Conservation (phyloP, 2,113 vertebrate species). For the Melanerpes aurifrons region DNA sequence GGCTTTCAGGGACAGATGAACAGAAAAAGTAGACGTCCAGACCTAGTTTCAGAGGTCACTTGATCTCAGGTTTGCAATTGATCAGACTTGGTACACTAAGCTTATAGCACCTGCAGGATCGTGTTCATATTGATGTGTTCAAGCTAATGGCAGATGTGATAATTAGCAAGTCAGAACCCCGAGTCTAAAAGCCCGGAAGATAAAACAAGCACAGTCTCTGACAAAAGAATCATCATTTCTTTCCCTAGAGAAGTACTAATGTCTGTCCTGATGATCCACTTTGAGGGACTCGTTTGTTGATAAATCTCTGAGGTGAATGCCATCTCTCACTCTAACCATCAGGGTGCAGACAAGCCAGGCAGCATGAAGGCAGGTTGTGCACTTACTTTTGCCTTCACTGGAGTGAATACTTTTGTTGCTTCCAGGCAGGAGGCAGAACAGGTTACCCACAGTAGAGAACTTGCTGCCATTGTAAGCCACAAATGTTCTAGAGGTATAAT, state of each 20-base stretch:
- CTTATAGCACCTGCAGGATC: background rate
- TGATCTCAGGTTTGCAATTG: background rate
- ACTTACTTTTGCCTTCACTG: fast-evolving
- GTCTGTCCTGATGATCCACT: background rate
- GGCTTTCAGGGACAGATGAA: background rate
- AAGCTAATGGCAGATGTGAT: background rate
- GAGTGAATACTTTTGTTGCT: background rate
- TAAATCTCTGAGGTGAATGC: background rate
- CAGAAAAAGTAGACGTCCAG: background rate
- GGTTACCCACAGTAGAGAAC: background rate
- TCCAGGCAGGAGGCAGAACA: background rate
- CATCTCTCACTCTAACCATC: background rate
- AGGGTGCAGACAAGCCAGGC: background rate
- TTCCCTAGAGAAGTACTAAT: background rate
- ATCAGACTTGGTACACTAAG: background rate
- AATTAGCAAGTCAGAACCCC: background rate
- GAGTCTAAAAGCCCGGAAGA: background rate
- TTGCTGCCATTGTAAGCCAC: background rate
- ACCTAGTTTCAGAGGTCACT: background rate
- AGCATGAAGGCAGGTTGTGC: background rate
- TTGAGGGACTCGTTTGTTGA: background rate
- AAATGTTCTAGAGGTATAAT: background rate
- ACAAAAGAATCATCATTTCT: background rate
- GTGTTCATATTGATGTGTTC: background rate
- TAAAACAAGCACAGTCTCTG: background rate